A percentile compares a stretch with the other conserved stretches of the same genome.
These are phyloP conservation scores for Drosophila paracracens DNA, from an alignment of 2,888 invertebrate genomes.

Conservation along the genomic window DNA sequence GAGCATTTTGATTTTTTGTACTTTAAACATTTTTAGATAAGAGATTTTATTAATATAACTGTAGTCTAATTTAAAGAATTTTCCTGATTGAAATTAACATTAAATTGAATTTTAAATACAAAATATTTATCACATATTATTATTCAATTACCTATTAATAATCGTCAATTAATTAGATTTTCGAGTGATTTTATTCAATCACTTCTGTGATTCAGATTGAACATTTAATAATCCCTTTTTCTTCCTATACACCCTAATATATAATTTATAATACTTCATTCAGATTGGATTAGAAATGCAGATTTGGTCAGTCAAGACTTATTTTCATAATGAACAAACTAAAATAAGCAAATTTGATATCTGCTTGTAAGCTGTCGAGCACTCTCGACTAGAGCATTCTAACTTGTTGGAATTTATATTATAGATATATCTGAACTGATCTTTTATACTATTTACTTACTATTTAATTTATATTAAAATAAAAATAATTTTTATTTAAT, in stretches of 20 bases:
- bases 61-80: too few relatives aligned
- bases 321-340: background rate
- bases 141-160: rapidly evolving
- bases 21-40: background rate
- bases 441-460: rapidly evolving
- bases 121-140: background rate
- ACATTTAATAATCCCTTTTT: background rate
- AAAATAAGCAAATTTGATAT: background rate
- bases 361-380: rapidly evolving
- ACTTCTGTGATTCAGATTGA: background rate
- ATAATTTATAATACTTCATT: background rate
- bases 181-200: background rate
- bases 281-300: background rate
- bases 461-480: background rate
- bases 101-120: background rate
- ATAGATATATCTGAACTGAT: background rate
- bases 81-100: too few relatives aligned
- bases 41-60: background rate
- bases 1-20: background rate
- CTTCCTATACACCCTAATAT: background rate
- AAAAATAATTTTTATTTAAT: background rate
- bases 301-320: background rate
- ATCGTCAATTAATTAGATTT: background rate
- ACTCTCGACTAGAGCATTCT: background rate
- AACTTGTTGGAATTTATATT: background rate